Percentiles rank a stretch among this genome's conserved stretches.
These are phyloP conservation scores for Chloroceryle amazona DNA, from an alignment of 2,797 vertebrate genomes.

Conservation along the genomic window DNA sequence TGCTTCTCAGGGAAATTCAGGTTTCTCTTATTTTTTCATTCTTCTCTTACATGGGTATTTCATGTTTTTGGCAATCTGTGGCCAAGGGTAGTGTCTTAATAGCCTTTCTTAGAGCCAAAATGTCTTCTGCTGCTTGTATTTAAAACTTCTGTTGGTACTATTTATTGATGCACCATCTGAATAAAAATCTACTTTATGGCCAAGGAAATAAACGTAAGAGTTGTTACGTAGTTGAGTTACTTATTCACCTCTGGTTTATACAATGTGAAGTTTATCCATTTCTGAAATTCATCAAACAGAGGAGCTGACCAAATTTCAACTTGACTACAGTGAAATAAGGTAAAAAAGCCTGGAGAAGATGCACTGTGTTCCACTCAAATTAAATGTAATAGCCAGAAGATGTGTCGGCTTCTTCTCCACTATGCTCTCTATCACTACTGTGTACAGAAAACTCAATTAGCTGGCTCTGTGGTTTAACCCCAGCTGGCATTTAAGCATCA, in stretches of 20 bases:
- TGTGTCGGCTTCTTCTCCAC: not conserved
- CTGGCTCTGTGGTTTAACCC: not conserved
- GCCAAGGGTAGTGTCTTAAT: not conserved
- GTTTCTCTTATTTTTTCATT: not conserved
- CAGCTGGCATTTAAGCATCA: not conserved
- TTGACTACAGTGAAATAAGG: not conserved
- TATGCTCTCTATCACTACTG: not conserved
- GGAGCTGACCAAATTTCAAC: not conserved
- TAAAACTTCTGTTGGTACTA: not conserved
- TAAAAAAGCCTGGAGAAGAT: not conserved
- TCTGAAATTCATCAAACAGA: not conserved
- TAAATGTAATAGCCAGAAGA: not conserved
- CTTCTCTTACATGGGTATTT: not conserved
- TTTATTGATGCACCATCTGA: not conserved
- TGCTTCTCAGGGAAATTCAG: not conserved
- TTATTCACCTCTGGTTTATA: not conserved
- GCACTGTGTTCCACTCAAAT: not conserved
- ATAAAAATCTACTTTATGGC: not conserved
- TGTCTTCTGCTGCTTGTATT: not conserved
- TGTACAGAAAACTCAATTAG: not conserved
- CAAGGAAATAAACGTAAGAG: not conserved
- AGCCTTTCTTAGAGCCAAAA: not conserved
- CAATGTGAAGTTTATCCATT: not conserved
- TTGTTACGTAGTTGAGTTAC: not conserved
- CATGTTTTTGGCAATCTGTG: not conserved